phyloP scores from a whole-genome alignment of 2,888 invertebrate genomes.

The Lathronympha strigana region DNA sequence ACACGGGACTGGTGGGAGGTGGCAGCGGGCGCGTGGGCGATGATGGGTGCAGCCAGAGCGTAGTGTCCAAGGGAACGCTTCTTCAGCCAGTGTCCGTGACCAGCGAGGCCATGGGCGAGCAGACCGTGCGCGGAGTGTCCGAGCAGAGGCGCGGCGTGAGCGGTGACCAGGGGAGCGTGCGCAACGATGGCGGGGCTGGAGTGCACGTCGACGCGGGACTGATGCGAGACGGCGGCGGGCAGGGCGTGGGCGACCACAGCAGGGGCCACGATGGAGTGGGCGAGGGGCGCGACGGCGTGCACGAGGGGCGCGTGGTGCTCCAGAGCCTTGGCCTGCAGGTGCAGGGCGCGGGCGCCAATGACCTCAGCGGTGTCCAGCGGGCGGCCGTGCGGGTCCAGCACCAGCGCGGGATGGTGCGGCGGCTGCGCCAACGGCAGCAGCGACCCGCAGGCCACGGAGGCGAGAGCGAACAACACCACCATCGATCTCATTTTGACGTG shows the following conservation, averaged over 20 bases:
- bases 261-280: constrained; percentile 45
- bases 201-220: constrained; percentile 62
- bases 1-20: constrained; percentile 70
- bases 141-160: constrained; percentile 49
- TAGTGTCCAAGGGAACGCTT: constrained; percentile 63
- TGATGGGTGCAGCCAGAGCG: constrained; percentile 57
- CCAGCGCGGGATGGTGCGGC: constrained; percentile 50
- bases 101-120: constrained; percentile 48
- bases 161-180: constrained; percentile 45
- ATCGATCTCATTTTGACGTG: constrained; percentile 58
- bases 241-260: constrained; percentile 48
- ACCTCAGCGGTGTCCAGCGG: constrained; percentile 55
- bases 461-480: constrained; percentile 77
- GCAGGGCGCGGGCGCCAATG: constrained; percentile 49
- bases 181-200: constrained; percentile 59
- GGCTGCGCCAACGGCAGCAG: constrained; percentile 52
- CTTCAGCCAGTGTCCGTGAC: constrained; percentile 61
- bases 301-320: constrained; percentile 44
- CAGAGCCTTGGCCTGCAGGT: constrained; percentile 52
- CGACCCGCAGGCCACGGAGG: constrained; percentile 72
- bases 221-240: constrained; percentile 59
- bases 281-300: constrained; percentile 55
- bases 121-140: constrained; percentile 48
- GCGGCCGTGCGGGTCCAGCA: constrained; percentile 51
- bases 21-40: constrained; percentile 57